Base-by-base conservation (phyloP, 1,140 invertebrate genomes). In the Drosophila nasuta region DNA sequence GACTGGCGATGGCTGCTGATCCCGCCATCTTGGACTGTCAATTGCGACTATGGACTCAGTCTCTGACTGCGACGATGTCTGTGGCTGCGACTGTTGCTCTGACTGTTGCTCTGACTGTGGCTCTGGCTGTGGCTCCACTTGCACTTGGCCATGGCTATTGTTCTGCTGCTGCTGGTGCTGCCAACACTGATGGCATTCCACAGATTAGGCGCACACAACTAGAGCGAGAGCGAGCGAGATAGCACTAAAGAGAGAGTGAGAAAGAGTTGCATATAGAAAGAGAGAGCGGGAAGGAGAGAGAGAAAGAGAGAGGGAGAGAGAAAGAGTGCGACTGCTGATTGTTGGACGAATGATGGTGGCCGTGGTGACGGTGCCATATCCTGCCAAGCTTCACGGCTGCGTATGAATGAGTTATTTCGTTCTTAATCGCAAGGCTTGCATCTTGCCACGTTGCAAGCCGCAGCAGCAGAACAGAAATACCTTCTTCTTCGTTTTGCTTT, bases 401-500 rank as follows among this genome's bases (percentile, higher is more conserved):
- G 89, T 91, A 91, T 91, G 88, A 91, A 91, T 91, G 88, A 91
- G 83, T 91, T 91, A 91, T 91, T 91, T 88, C 74, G 68, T 81
- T 70, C 88, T 81, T 91, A 91, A 91, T 91, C 88, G 81, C 74
- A 76, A 25, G 54, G 70, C 52, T 82, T 80, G 75, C 83, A 83
- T 91, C 83, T 89, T 33, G 66, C 48, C 77, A 87, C 78, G 79
- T 48, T 63, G 73, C 82, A 71, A 30, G n/a, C 52, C 8, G 41
- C 7, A 30, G 28, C 38, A 46, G 62, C 33, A 33, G 13, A 17
- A 68, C 20, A 45, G 17, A 62, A 58, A 69, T 45, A 71, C 30
- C 43, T 72, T 54, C 35, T 8, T 38, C 10, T 48, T 67, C 56
- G 48, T 76, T 79, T 68, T 69, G 74, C 77, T 79, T 72, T 57